These are phyloP conservation scores for Myripristis jacobus DNA, from an alignment of 2,797 vertebrate species.

Conservation along the genomic window DNA sequence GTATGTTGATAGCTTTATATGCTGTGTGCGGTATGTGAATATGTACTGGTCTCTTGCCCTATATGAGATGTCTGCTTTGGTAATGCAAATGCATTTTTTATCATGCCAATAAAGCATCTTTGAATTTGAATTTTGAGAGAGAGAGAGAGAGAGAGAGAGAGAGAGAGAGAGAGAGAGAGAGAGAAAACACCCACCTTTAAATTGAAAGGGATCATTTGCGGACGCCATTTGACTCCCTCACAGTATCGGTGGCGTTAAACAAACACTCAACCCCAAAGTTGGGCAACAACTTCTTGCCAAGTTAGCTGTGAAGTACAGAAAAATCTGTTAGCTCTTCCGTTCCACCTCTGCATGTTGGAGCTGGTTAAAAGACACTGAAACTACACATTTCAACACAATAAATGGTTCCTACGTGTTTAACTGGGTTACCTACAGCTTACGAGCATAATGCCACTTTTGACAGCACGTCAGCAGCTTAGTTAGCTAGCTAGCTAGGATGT, in stretches of 20 bases:
- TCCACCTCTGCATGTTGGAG: rapidly evolving
- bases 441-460: conserved; percentile 13
- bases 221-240: conserved; percentile 84
- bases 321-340: not conserved
- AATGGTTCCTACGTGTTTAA: not conserved
- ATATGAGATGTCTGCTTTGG: too few species aligned
- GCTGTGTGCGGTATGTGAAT: too few species aligned
- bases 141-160: too few species aligned
- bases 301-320: not conserved
- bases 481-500: not conserved
- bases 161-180: too few species aligned
- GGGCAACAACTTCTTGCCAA: not conserved
- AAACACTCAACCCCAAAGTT: not conserved
- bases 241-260: too few species aligned
- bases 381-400: not conserved
- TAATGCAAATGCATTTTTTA: too few species aligned
- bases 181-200: conserved; percentile 87
- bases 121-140: too few species aligned
- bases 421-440: conserved; percentile 31
- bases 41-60: too few species aligned
- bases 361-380: not conserved
- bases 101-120: too few species aligned
- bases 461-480: conserved; percentile 18
- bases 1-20: too few species aligned
- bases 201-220: conserved; percentile 86